These are phyloP conservation scores for Heliconius eleuchia DNA, from an alignment of 1,140 invertebrate genomes.

Conservation along the genomic window DNA sequence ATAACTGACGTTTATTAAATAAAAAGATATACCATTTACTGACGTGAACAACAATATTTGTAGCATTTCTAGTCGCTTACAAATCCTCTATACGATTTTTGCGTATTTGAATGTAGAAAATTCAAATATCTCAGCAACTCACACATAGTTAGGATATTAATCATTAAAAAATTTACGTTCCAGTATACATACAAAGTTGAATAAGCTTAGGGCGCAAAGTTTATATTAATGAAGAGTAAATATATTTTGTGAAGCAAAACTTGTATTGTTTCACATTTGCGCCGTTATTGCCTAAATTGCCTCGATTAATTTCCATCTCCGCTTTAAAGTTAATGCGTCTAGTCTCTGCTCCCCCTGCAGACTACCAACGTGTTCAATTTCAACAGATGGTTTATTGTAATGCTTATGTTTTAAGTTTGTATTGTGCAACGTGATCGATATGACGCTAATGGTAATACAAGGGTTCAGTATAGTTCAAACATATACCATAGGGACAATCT, in stretches of 20 bases:
- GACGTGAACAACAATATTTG: too few relatives aligned
- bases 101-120: too few relatives aligned
- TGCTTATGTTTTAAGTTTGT: neutral
- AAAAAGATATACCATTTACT: too few relatives aligned
- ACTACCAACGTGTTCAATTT: conserved; percentile 15
- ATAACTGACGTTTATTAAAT: too few relatives aligned
- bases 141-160: too few relatives aligned
- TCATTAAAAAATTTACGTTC: too few relatives aligned
- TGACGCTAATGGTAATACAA: neutral
- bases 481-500: too few relatives aligned
- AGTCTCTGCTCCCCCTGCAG: conserved; percentile 11
- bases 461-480: neutral
- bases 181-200: too few relatives aligned
- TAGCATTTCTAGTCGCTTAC: too few relatives aligned
- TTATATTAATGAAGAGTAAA: neutral
- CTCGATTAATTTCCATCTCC: conserved; percentile 24
- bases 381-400: conserved; percentile 22
- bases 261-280: neutral
- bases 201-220: neutral
- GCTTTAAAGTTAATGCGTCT: conserved; percentile 34
- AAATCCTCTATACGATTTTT: too few relatives aligned
- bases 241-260: neutral
- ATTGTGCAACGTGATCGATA: neutral
- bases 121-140: too few relatives aligned
- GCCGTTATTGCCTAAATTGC: conserved; percentile 24